Conservation (phyloP, 2,797 vertebrate genomes). For the Pipistrellus kuhlii region DNA sequence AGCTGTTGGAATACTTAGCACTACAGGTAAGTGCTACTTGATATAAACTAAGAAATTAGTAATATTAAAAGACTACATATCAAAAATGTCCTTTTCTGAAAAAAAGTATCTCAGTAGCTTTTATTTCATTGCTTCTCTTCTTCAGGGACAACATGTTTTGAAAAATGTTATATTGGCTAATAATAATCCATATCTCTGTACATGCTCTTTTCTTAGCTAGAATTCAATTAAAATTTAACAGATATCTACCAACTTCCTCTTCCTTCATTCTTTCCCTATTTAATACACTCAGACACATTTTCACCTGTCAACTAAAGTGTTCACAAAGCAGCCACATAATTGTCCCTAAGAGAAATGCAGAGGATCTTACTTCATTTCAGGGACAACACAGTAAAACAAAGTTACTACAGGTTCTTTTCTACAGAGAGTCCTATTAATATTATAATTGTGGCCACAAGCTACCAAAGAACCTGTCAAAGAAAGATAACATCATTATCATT, state of each 20-base stretch:
- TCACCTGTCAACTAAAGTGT: slow-evolving; percentile 12
- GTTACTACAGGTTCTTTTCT: neutral
- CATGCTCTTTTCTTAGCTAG: neutral
- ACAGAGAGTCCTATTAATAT: neutral
- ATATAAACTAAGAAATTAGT: slow-evolving; percentile 35
- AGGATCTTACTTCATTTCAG: neutral
- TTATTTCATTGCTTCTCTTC: neutral
- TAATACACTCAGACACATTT: neutral
- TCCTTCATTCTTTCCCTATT: neutral
- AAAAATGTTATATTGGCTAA: neutral
- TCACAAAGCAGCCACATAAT: slow-evolving; percentile 13
- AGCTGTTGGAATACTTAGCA: slow-evolving; percentile 22
- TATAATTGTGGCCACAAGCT: neutral
- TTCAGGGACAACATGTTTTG: neutral
- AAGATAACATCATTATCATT: slow-evolving; percentile 36
- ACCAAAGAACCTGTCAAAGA: neutral
- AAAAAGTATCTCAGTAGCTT: neutral
- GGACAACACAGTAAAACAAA: neutral
- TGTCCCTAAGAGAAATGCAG: neutral
- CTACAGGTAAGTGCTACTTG: neutral
- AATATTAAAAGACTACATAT: neutral
- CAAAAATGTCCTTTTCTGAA: neutral
- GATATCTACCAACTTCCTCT: neutral
- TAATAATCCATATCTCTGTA: neutral
- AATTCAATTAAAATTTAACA: slow-evolving; percentile 10